A percentile compares a stretch with the other conserved stretches of the same genome.
Conservation (phyloP, 2,113 vertebrate genomes). For the Calidris pugnax region DNA sequence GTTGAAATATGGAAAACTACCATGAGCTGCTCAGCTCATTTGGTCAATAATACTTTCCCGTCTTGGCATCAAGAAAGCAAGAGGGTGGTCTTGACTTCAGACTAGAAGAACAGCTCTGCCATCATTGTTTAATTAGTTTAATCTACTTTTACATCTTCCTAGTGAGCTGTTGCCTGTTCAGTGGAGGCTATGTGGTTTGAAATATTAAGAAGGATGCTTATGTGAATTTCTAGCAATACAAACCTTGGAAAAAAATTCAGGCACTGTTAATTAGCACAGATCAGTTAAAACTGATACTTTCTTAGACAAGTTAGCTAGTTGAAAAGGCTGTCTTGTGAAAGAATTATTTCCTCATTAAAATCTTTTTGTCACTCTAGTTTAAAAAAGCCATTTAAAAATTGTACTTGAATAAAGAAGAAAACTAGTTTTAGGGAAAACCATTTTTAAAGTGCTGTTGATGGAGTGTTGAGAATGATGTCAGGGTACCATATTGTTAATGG, state of each 20-base stretch:
- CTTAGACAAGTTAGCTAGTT: neutral
- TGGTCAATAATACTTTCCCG: neutral
- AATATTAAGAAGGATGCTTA: neutral
- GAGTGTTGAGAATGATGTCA: neutral
- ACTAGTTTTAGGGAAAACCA: neutral
- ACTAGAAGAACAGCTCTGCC: neutral
- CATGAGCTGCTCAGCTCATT: neutral
- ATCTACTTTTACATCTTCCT: neutral
- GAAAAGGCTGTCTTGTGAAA: neutral
- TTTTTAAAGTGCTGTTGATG: neutral
- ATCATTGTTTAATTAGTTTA: neutral
- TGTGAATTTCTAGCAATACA: neutral
- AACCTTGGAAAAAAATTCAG: neutral
- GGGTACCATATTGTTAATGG: neutral
- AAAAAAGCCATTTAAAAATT: neutral
- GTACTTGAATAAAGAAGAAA: neutral
- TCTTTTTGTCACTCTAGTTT: neutral
- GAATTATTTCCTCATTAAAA: neutral
- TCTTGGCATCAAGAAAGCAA: neutral
- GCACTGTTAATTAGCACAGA: neutral
- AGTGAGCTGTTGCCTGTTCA: neutral
- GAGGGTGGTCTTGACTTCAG: neutral
- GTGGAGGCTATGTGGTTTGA: neutral
- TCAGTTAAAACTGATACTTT: neutral
- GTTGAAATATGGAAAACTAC: neutral